Evolutionary conservation across 2,888 invertebrate species (phyloP).

Genomic region (Brachyptera risi): DNA sequence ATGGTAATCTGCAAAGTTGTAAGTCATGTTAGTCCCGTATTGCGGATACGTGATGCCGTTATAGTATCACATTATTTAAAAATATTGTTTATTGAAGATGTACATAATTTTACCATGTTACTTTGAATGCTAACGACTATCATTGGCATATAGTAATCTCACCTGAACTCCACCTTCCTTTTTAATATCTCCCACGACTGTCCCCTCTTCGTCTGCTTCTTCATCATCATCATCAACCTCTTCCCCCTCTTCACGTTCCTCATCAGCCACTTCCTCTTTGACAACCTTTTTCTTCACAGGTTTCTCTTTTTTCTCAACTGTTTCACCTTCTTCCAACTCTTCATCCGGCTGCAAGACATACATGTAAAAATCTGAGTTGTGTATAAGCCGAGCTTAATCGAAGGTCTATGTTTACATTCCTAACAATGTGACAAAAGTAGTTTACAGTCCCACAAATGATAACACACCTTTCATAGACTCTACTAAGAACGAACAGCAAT

Average conservation of each 20-base stretch:
- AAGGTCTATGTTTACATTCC: background rate
- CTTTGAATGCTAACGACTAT: background rate
- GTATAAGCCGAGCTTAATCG: no score
- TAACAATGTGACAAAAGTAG: no score
- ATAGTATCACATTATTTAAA: background rate
- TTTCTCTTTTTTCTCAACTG: constrained; percentile 28
- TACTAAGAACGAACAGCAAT: no score
- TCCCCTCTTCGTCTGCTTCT: constrained; percentile 24
- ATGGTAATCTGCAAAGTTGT: constrained; percentile 30
- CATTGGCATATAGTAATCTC: no score
- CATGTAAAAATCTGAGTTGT: no score
- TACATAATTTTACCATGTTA: no score
- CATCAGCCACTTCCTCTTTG: constrained; percentile 19
- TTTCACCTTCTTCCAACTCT: constrained; percentile 27
- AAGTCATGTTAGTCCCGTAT: no score
- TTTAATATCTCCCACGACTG: constrained; percentile 16
- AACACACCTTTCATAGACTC: no score
- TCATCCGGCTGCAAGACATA: constrained; percentile 19
- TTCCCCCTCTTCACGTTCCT: constrained; percentile 26
- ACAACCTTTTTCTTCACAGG: constrained; percentile 16
- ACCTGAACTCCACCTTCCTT: constrained; percentile 27
- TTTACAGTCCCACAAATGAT: no score
- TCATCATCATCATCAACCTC: constrained; percentile 26
- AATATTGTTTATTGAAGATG: no score
- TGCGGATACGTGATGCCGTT: no score